These are phyloP conservation scores for Mythimna impura DNA, from an alignment of 2,888 invertebrate genomes.

Conservation along the genomic window DNA sequence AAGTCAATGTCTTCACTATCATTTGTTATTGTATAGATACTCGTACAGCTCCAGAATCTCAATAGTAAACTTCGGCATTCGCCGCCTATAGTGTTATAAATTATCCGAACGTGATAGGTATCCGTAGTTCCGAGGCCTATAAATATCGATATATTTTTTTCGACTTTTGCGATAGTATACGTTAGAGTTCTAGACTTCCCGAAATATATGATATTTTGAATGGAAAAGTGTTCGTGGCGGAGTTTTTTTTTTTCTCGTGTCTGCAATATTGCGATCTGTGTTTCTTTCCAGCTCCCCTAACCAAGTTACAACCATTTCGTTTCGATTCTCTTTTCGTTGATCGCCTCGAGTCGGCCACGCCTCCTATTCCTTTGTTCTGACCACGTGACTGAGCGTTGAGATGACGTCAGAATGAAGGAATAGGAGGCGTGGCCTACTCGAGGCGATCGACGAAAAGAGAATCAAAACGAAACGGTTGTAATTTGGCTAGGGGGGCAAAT, in stretches of 20 bases:
- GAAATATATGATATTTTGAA: constrained; percentile 18
- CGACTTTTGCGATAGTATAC: constrained; percentile 13
- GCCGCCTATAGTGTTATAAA: constrained; percentile 47
- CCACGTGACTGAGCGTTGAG: too few relatives aligned
- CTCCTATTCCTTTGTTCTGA: too few relatives aligned
- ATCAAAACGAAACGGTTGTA: too few relatives aligned
- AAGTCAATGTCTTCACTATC: constrained; percentile 25
- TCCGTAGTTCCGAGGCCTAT: constrained; percentile 13
- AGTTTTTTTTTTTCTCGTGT: not conserved
- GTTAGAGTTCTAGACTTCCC: not conserved
- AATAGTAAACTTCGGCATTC: constrained; percentile 39
- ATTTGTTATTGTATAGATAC: constrained; percentile 29
- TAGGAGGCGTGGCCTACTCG: too few relatives aligned
- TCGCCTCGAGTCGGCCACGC: too few relatives aligned
- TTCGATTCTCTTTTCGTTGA: too few relatives aligned
- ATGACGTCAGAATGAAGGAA: too few relatives aligned
- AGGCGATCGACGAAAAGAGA: too few relatives aligned
- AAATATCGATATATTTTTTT: constrained; percentile 35
- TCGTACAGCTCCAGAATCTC: constrained; percentile 22
- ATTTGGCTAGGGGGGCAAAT: too few relatives aligned
- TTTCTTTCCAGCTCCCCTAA: too few relatives aligned
- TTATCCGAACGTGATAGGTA: constrained; percentile 57
- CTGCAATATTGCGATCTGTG: too few relatives aligned
- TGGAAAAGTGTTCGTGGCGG: not conserved
- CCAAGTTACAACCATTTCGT: too few relatives aligned